These are phyloP conservation scores for Spheniscus humboldti DNA, from an alignment of 2,797 vertebrate species.

Conservation along the genomic window DNA sequence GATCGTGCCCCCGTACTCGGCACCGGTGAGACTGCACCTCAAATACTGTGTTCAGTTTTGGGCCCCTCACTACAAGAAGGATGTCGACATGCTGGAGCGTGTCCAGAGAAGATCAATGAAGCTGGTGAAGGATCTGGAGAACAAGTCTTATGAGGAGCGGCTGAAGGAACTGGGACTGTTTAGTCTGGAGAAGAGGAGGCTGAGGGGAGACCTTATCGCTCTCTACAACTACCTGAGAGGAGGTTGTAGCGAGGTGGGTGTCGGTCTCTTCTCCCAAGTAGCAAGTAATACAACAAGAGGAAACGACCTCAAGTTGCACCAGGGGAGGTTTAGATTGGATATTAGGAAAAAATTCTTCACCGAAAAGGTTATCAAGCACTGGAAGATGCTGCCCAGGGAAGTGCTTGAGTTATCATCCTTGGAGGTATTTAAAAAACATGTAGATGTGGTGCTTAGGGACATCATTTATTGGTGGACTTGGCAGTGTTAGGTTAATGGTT, in stretches of 20 bases:
- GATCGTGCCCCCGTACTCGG: accelerated
- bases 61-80: background rate
- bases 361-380: background rate
- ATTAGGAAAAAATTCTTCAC: background rate
- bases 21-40: background rate
- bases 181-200: too few species aligned
- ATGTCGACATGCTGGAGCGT: accelerated
- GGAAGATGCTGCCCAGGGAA: background rate
- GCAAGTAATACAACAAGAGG: background rate
- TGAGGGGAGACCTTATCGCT: too few species aligned
- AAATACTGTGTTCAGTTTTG: background rate
- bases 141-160: background rate
- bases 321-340: background rate
- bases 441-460: accelerated
- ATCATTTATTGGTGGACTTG: background rate
- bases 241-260: accelerated
- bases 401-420: background rate
- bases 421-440: background rate
- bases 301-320: background rate
- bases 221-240: too few species aligned
- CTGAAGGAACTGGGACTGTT: too few species aligned
- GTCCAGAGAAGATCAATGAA: background rate
- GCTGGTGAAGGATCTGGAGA: background rate
- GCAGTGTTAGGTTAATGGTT: background rate
- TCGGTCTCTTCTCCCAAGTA: background rate